These are phyloP conservation scores for Hemitrygon akajei DNA, from an alignment of 2,797 vertebrate species.

Conservation along the genomic window DNA sequence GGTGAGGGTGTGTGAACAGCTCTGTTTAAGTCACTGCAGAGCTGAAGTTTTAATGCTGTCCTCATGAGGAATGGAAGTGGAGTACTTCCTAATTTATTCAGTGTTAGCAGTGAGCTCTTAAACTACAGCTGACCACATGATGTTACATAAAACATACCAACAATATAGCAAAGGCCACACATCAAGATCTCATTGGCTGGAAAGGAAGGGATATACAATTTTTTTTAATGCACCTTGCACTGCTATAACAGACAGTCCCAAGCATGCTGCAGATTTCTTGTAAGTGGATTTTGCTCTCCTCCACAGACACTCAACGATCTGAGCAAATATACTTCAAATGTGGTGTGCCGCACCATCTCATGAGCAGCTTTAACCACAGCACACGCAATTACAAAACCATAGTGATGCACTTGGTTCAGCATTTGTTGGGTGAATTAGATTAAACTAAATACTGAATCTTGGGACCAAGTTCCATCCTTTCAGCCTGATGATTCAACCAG, in stretches of 20 bases:
- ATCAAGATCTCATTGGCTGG: too few relatives aligned
- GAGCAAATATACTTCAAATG: not conserved
- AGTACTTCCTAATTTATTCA: not conserved
- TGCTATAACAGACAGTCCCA: too few relatives aligned
- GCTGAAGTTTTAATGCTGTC: not conserved
- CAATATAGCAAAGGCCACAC: too few relatives aligned
- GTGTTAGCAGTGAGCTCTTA: not conserved
- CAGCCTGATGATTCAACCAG: not conserved
- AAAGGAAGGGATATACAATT: too few relatives aligned
- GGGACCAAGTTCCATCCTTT: not conserved
- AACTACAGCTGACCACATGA: not conserved
- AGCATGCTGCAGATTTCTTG: not conserved
- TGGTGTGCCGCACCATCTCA: not conserved
- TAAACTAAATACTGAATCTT: not conserved
- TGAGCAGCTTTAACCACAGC: not conserved
- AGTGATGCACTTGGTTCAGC: not conserved
- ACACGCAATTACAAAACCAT: not conserved
- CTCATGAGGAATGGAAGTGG: not conserved
- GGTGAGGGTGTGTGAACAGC: not conserved
- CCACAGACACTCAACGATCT: not conserved
- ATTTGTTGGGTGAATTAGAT: too few relatives aligned
- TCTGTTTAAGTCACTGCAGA: not conserved
- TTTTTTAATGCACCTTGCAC: not conserved
- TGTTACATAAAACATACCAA: not conserved
- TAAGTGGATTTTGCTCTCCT: not conserved